Evolutionary conservation across 1,140 invertebrate genomes (phyloP).

Genomic region (Drosophila seguyi): DNA sequence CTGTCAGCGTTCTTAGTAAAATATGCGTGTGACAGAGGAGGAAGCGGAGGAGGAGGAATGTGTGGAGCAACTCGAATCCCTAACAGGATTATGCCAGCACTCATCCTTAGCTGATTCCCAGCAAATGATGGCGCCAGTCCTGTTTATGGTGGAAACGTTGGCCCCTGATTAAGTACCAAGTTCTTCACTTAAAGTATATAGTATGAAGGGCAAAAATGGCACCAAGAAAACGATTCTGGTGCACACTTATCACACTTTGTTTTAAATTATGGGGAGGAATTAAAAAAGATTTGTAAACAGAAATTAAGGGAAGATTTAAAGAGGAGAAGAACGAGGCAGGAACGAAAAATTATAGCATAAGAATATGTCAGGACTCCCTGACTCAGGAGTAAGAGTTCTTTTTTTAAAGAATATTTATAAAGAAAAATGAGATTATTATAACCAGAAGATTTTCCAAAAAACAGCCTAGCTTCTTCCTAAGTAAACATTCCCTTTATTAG

Average conservation of each 20-base stretch:
- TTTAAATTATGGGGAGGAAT: slow-evolving; percentile 8
- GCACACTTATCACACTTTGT: slow-evolving; percentile 25
- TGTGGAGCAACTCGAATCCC: slow-evolving; percentile 5
- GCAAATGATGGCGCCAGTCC: slow-evolving; percentile 59
- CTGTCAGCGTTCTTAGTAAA: slow-evolving; percentile 55
- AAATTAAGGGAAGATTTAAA: background rate
- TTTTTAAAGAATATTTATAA: background rate
- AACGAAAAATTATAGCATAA: background rate
- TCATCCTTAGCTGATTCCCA: slow-evolving; percentile 16
- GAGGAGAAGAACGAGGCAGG: too few relatives aligned
- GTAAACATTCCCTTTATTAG: background rate
- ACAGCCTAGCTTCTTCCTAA: background rate
- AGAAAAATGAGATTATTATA: background rate
- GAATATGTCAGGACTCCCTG: background rate
- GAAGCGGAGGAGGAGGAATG: background rate
- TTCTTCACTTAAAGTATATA: slow-evolving; percentile 24
- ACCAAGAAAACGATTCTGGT: background rate
- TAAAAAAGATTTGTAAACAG: slow-evolving; percentile 6
- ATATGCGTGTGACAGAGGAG: slow-evolving; percentile 32
- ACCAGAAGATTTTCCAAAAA: too few relatives aligned
- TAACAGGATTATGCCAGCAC: slow-evolving; percentile 29
- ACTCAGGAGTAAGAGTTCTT: too few relatives aligned
- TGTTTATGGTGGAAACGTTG: slow-evolving; percentile 55
- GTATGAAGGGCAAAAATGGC: background rate
- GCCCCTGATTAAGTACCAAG: slow-evolving; percentile 50